Evolutionary conservation across 2,888 invertebrate species (phyloP).

Genomic region (Lymantria dispar): DNA sequence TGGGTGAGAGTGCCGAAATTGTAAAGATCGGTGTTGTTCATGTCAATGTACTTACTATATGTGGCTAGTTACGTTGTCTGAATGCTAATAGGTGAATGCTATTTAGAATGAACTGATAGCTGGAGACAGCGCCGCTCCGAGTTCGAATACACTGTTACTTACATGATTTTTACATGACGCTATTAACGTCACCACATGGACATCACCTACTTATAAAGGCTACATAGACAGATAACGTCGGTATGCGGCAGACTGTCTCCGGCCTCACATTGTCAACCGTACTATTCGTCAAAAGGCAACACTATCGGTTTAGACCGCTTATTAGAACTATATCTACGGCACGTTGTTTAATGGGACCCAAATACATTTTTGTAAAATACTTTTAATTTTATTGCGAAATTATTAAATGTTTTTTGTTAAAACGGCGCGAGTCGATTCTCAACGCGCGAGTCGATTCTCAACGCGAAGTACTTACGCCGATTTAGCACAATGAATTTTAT

Average conservation of each 20-base stretch:
- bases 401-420: too few species aligned
- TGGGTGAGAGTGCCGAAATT: conserved; percentile 83
- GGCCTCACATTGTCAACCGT: conserved; percentile 53
- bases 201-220: neutral
- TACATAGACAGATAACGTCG: conserved; percentile 10
- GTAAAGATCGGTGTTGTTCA: conserved; percentile 74
- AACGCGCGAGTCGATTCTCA: too few species aligned
- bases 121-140: conserved; percentile 61
- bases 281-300: conserved; percentile 47
- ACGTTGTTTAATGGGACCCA: too few species aligned
- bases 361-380: too few species aligned
- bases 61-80: conserved; percentile 75
- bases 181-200: neutral
- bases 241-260: conserved; percentile 58
- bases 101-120: conserved; percentile 69
- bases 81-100: conserved; percentile 80
- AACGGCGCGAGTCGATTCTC: too few species aligned
- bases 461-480: too few species aligned
- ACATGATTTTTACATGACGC: too few species aligned
- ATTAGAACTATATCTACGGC: conserved; percentile 35
- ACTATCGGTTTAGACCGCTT: conserved; percentile 63
- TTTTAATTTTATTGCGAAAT: too few species aligned
- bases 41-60: conserved; percentile 65
- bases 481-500: too few species aligned
- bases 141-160: neutral